Conservation (phyloP, 2,888 invertebrate species). For the Molanna angustata region DNA sequence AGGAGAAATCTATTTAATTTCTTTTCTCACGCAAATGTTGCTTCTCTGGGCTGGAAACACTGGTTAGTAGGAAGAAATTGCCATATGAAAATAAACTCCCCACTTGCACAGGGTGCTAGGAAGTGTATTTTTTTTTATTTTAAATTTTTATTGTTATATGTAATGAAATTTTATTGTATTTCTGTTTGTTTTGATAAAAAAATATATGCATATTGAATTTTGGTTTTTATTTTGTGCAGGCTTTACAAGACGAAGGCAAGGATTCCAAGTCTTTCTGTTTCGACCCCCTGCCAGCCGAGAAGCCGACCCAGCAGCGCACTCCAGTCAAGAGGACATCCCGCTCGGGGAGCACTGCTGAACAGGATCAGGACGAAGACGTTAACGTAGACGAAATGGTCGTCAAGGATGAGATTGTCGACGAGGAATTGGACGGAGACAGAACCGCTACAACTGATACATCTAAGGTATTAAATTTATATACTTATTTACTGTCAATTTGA, state of each 20-base stretch:
- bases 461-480: too few species aligned
- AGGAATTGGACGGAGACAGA: conserved; percentile 33
- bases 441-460: conserved; percentile 10
- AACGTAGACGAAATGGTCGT: conserved; percentile 32
- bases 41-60: too few species aligned
- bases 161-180: too few species aligned
- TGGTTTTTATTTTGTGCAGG: conserved; percentile 51
- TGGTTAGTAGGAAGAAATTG: too few species aligned
- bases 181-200: not conserved
- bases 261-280: conserved; percentile 72
- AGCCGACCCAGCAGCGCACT: conserved; percentile 46
- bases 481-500: too few species aligned
- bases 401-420: conserved; percentile 37
- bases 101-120: too few species aligned
- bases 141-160: too few species aligned
- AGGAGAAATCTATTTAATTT: too few species aligned
- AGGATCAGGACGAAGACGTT: conserved; percentile 37
- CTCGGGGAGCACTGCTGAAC: conserved; percentile 47
- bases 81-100: too few species aligned
- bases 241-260: conserved; percentile 65
- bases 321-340: conserved; percentile 50
- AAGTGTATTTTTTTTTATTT: too few species aligned
- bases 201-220: not conserved
- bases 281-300: conserved; percentile 47
- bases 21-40: too few species aligned